A percentile compares a stretch with the other conserved stretches of the same genome.
Evolutionary conservation across 2,888 invertebrate genomes (phyloP).

Genomic region (Papilio demoleus): DNA sequence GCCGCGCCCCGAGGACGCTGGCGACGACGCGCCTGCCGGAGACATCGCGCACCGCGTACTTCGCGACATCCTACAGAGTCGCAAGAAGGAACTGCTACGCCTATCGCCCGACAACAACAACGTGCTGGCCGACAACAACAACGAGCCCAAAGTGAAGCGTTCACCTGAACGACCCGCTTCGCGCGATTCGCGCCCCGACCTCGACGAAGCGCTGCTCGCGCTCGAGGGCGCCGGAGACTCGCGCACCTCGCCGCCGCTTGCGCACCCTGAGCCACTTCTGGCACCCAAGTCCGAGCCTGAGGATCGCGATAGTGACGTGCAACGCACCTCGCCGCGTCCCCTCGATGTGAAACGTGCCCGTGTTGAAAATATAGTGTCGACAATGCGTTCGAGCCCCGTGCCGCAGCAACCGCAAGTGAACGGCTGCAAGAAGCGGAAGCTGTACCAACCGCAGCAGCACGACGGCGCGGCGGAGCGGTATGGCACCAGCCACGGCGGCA

Average conservation of each 20-base stretch:
- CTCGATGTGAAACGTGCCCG: conserved; percentile 95
- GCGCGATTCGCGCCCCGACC: conserved; percentile 85
- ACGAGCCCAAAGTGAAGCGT: conserved; percentile 80
- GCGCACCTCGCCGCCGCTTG: conserved; percentile 82
- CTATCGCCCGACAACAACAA: conserved; percentile 84
- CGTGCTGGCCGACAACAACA: conserved; percentile 82
- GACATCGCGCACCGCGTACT: conserved; percentile 92
- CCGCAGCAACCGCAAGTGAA: conserved; percentile 90
- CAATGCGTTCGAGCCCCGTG: conserved; percentile 94
- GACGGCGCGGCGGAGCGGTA: conserved; percentile 87
- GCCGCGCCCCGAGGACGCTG: conserved; percentile 86
- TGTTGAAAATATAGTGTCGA: conserved; percentile 97
- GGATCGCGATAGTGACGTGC: conserved; percentile 84
- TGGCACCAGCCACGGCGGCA: conserved; percentile 77
- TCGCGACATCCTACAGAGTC: conserved; percentile 94
- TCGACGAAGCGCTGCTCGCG: conserved; percentile 85
- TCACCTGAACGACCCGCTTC: conserved; percentile 85
- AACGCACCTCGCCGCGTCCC: conserved; percentile 83
- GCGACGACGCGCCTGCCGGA: conserved; percentile 79
- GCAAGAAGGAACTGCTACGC: conserved; percentile 91
- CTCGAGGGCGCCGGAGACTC: conserved; percentile 82
- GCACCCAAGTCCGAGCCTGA: conserved; percentile 87
- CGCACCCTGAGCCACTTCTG: conserved; percentile 81
- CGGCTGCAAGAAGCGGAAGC: conserved; percentile 97
- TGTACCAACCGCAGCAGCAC: conserved; percentile 97